Percentiles rank a stretch among this genome's conserved stretches.
These are phyloP conservation scores for Gnatocerus cornutus DNA, from an alignment of 2,888 invertebrate genomes.

Conservation along the genomic window DNA sequence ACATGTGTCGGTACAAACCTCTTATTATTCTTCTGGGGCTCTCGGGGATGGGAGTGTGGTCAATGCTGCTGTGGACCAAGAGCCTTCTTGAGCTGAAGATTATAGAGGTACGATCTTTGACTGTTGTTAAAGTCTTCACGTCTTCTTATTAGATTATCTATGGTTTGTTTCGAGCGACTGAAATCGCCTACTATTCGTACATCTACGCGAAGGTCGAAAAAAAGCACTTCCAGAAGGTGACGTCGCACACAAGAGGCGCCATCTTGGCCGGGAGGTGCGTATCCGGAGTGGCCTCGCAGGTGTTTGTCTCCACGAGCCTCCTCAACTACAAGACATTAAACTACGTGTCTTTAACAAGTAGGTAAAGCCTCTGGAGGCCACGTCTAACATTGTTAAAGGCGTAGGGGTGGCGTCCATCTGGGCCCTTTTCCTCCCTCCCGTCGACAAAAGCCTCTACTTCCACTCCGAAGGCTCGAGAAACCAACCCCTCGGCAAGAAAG, in stretches of 20 bases:
- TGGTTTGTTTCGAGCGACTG: conserved; percentile 88
- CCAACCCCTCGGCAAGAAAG: conserved; percentile 52
- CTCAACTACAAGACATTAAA: conserved; percentile 84
- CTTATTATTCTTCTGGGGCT: conserved; percentile 86
- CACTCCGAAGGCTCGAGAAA: conserved; percentile 69
- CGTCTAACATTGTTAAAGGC: conserved; percentile 65
- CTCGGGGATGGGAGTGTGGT: conserved; percentile 81
- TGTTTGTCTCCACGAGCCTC: conserved; percentile 77
- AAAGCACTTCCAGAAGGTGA: conserved; percentile 84
- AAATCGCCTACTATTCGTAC: conserved; percentile 93
- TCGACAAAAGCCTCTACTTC: conserved; percentile 84
- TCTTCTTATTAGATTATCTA: conserved; percentile 76
- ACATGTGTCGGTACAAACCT: conserved; percentile 87
- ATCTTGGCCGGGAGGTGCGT: conserved; percentile 84
- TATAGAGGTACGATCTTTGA: conserved; percentile 57
- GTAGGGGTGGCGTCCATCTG: conserved; percentile 76
- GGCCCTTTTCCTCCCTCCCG: conserved; percentile 81
- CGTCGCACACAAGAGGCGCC: conserved; percentile 87
- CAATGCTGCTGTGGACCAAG: conserved; percentile 81
- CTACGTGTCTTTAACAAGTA: conserved; percentile 83
- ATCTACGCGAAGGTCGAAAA: conserved; percentile 91
- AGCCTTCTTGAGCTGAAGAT: conserved; percentile 81
- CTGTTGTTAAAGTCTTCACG: neutral
- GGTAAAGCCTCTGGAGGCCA: conserved; percentile 52
- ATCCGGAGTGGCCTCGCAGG: conserved; percentile 82